Evolutionary conservation across 53 echinoderm and acorn worm species (phyloP), one percentile per base, ranked within the genome.

Genomic region (Stichopus horrens): DNA sequence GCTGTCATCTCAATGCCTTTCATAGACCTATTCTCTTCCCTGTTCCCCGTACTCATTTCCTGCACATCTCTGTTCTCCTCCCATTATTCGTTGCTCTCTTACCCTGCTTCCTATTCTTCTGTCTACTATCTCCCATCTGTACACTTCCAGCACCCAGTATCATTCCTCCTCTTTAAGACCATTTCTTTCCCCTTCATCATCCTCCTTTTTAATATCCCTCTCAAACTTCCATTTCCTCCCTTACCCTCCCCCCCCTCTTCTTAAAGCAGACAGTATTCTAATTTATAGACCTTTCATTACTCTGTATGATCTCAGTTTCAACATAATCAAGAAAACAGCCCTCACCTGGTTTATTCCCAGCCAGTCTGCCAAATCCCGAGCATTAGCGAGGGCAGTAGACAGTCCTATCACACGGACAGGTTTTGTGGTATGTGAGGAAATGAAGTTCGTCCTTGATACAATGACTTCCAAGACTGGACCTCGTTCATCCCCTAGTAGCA

Each of bases 381-480:
- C 98, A 85, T 98, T 98, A 54, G 98, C 98, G 9, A 98, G 91
- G 13, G 98, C 98, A 23, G 98, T 98, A 55, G 98, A 98, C 67
- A 98, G 91, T 51, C 98, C 98, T 10, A 98, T 90, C 54, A 98
- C 95, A 18, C 98, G 76, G 57, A 98, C 90, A 54, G 90, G 92
- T 54, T 90, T 81, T 73, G 94, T 94, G 8, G 95, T 98, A 76
- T 98, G 98, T 10, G 95, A 96, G 16, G 98, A 98, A 78, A 98
- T 98, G 89, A 98, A 98, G 90, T 98, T 98, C 14, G 98, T 98
- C n/a, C 98, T 89, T 20, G 98, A 98, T 5, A 98, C 98, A 53
- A 98, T 98, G n/a, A 98, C 98, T 83, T 98, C 98, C 9, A 98
- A 88, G 9, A 98, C 98, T 5, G 98, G 98, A 56, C 98, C 98